A percentile compares a stretch with the other conserved stretches of the same genome.
These are phyloP conservation scores for Ceratina japonica DNA, from an alignment of 1,140 invertebrate genomes.

Conservation along the genomic window DNA sequence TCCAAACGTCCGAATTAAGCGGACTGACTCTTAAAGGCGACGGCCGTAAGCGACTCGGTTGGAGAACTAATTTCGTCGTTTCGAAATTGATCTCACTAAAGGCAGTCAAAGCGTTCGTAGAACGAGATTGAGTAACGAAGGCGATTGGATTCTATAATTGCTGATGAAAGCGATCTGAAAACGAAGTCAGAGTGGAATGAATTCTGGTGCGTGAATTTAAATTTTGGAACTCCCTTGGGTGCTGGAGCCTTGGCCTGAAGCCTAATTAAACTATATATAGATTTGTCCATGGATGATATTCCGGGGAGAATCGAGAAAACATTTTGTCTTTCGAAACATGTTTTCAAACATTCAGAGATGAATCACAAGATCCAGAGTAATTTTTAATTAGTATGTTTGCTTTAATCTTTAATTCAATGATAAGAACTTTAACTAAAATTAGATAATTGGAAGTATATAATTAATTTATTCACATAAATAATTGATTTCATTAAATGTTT, in stretches of 20 bases:
- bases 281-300: conserved; percentile 1
- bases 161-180: background rate
- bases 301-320: background rate
- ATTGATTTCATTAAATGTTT: background rate
- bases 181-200: background rate
- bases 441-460: background rate
- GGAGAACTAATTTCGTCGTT: background rate
- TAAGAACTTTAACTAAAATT: background rate
- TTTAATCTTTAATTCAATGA: background rate
- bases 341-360: too few species aligned
- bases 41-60: background rate
- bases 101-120: background rate
- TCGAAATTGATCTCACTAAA: background rate
- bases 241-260: background rate
- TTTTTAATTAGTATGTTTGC: background rate
- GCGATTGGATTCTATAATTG: background rate
- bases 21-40: background rate
- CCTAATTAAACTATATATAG: conserved; percentile 36
- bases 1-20: background rate
- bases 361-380: background rate
- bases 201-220: background rate
- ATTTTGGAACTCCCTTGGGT: background rate
- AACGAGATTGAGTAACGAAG: background rate
- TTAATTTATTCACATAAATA: too few species aligned
- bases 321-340: background rate